Evolutionary conservation across 2,888 invertebrate genomes (phyloP), one percentile per base, ranked within the genome.

Genomic region (Morpho helenor): DNA sequence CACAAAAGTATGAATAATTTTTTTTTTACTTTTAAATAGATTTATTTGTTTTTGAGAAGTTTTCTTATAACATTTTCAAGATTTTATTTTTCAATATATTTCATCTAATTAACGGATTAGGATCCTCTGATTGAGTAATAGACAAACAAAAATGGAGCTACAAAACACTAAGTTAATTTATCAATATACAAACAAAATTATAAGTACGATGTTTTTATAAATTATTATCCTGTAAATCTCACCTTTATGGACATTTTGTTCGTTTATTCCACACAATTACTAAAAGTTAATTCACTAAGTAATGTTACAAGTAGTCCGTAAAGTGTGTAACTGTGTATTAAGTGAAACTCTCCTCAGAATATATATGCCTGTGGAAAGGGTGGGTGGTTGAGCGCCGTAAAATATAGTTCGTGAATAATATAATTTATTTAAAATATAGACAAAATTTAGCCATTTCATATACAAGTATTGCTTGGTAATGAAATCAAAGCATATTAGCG

Each of bases 241-340:
- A 87, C 87, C 84, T 84, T 87, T 16, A 80, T 68, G 39, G 78
- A 69, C 87, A 88, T 88, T 68, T 76, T 80, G 22, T 49, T 39
- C 8, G n/a, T 40, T 42, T 54, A 42, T 54, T 54, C 42, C 52
- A 54, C 56, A 62, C 23, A 49, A 54, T 52, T 42, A 57, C 44
- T 47, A 46, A 22, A 53, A 41, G n/a, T 48, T 54, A 48, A 10
- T 48, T 23, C 54, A 54, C 54, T 48, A 23, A 54, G 47, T 22
- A 48, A 43, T 54, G 10, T 23, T 31, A 31, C 52, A 54, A 48
- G 48, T 48, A 54, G 10, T 54, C 42, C 48, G 42, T 23, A 48
- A 69, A 68, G 72, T 70, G 70, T 64, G 71, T 70, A 71, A 68
- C 70, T 68, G 73, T 86, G 86, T 76, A 70, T 62, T 48, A 62